These are phyloP conservation scores for Aphodius sticticus DNA, from an alignment of 2,888 invertebrate species.

Conservation along the genomic window DNA sequence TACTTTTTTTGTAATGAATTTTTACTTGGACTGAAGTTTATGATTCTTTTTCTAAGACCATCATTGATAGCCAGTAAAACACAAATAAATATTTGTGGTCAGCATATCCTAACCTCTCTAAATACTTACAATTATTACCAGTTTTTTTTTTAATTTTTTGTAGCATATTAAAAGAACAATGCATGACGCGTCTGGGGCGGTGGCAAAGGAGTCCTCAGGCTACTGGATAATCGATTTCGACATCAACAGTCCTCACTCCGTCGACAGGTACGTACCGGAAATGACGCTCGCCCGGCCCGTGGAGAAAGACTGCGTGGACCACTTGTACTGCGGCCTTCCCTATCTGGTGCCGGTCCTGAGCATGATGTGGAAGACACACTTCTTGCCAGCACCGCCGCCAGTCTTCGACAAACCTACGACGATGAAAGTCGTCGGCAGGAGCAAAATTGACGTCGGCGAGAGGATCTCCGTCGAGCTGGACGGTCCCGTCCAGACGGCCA, in stretches of 20 bases:
- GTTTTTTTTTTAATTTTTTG: conserved; percentile 40
- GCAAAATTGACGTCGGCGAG: conserved; percentile 55
- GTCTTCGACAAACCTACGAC: conserved; percentile 61
- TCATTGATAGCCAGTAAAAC: no score
- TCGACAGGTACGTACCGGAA: conserved; percentile 66
- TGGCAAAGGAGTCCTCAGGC: conserved; percentile 63
- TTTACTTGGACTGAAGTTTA: no score
- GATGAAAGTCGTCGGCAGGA: conserved; percentile 60
- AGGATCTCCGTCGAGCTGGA: conserved; percentile 63
- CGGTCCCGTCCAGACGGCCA: conserved; percentile 73
- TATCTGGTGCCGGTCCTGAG: conserved; percentile 78
- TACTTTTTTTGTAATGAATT: no score
- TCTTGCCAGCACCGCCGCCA: conserved; percentile 66
- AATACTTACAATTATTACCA: neutral
- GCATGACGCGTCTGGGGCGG: conserved; percentile 62
- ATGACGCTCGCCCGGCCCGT: conserved; percentile 60
- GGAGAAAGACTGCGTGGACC: conserved; percentile 66
- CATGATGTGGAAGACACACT: conserved; percentile 72
- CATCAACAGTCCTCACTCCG: conserved; percentile 72
- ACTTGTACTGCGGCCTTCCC: conserved; percentile 81
- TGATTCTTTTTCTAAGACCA: no score
- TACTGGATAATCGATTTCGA: conserved; percentile 82
- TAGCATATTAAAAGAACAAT: conserved; percentile 72
- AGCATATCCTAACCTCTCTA: no score
- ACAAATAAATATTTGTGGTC: no score